Evolutionary conservation across 2,113 vertebrate species (phyloP), one percentile per base, ranked within the genome.

Genomic region (Alethe castanea): DNA sequence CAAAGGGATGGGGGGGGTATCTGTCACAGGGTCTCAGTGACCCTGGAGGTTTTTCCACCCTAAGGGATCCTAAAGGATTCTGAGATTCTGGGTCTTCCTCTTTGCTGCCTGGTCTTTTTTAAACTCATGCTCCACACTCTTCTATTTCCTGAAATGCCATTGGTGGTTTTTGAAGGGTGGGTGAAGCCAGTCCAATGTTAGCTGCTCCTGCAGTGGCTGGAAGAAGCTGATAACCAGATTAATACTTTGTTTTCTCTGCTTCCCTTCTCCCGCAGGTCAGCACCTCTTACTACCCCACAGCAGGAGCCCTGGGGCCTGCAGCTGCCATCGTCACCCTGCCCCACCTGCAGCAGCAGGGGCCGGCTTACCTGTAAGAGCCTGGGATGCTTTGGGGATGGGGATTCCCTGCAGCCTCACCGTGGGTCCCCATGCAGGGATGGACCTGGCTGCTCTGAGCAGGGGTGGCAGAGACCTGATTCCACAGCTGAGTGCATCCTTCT

Each of bases 321-420:
- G 90, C 96, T 3, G 96, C 98, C 77, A 87, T 98, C 8, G 89
- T 98, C 76, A 95, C 96, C 9, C 86, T 98, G 16, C 97, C 98
- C 29, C 89, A 96, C 25, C 97, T 98, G 92, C 98, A 98, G 95
- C 97, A 98, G 14, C 97, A 97, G 29, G 26, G 97, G 3, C 83
- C 98, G 3, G 84, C 98, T 15, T 97, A 98, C 44, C 97, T 98
- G 98, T 98, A 95, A 29, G 47, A 81, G 11, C 18, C 40, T 5
- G 14, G 15, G 14, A 4, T 0, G 2, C 7, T 5, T 0, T 16
- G 22, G 5, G 47, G 61, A 4, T 0, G 2, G 35, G 52, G 0
- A 5, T 19, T 28, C 10, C 9, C 80, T 35, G 20, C 1, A 2
- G 26, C 40, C 23, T 40, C 64, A 11, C 31, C 33, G 1, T 2